Evolutionary conservation across 2,797 vertebrate genomes (phyloP), one percentile per base, ranked within the genome.

Genomic region (Chiloscyllium punctatum): DNA sequence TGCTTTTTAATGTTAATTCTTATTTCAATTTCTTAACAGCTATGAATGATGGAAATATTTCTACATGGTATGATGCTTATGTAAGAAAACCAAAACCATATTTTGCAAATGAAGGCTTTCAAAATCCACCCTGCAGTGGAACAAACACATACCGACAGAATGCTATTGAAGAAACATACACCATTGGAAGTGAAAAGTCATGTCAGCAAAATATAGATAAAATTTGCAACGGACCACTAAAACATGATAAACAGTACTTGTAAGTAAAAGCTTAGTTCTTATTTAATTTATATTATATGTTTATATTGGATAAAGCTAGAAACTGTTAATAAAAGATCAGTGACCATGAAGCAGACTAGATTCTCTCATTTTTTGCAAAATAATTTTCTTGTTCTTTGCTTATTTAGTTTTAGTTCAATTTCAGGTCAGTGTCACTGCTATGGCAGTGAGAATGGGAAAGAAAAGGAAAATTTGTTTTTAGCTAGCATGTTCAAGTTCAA

Each of bases 161-260:
- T 95, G 95, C 96, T 86, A 97, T 96, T 92, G 95, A 97, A 72
- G 98, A 97, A 94, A 97, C 97, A 0, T 99, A 99, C 92, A 97
- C 98, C 95, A 99, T 99, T 88, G 99, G 99, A 95, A 97, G 97
- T 95, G 97, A 98, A 30, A 96, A 98, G 69, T 96, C 97, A 8
- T 99, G 99, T 95, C 96, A 98, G 96, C 97, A 98, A 95, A 97
- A 97, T 97, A 98, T 98, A 95, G 96, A 98, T 18, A 96, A 97
- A 96, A 97, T 98, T 96, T 99, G 99, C 97, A 99, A 99, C 74
- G 99, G 99, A 62, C 99, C 98, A 68, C 96, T 99, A 74, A 99
- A 99, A 97, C 97, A 98, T 57, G 98, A 97, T 97, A 99, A 98
- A 0, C 98, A 98, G 95, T 99, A 99, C 96, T 97, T 99, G 99